Percentiles rank a stretch among this genome's conserved stretches.
phyloP scores from a whole-genome alignment of 2,113 vertebrate genomes.

The rat (Rattus norvegicus) region GRCr8 NC_086021.1:74221001-74221500 shows the following conservation, averaged over 20 bases:
- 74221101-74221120: background rate
- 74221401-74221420: background rate
- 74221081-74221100: background rate
- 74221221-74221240: background rate
- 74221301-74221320: background rate
- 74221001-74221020: background rate
- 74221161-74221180: background rate
- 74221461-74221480: background rate
- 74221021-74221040: background rate
- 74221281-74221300: background rate
- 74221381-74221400: background rate
- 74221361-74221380: background rate
- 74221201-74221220: background rate
- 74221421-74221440: background rate
- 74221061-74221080: slow-evolving; percentile 14
- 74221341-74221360: background rate
- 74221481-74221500: background rate
- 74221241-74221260: background rate
- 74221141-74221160: slow-evolving; percentile 26
- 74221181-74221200: background rate
- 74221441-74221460: background rate
- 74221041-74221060: background rate
- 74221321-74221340: background rate
- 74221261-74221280: slow-evolving; percentile 19
- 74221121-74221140: background rate